A percentile compares a stretch with the other conserved stretches of the same genome.
Conservation (phyloP, 2,888 invertebrate species). For the Pristionchus japonicus region DNA sequence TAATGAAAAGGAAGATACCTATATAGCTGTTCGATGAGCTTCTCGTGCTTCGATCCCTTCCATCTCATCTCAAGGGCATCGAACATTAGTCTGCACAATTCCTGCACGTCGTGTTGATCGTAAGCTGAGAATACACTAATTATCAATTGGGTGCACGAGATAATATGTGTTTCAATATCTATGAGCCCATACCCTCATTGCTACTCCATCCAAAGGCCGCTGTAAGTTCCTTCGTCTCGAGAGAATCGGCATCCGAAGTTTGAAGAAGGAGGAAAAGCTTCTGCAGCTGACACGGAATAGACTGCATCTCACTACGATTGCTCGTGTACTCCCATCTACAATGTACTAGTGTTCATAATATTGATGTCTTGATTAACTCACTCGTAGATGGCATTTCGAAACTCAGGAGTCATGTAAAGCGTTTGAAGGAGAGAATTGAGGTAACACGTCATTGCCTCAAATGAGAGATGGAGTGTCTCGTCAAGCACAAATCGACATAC, state of each 20-base stretch:
- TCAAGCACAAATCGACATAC: slow-evolving; percentile 40
- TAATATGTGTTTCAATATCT: not conserved
- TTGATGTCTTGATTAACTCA: slow-evolving; percentile 32
- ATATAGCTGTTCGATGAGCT: slow-evolving; percentile 87
- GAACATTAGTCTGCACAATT: slow-evolving; percentile 90
- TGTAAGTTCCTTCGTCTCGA: slow-evolving; percentile 89
- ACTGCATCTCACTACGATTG: slow-evolving; percentile 80
- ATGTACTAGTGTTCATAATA: not conserved
- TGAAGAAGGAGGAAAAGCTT: slow-evolving; percentile 88
- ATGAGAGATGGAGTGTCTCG: slow-evolving; percentile 79
- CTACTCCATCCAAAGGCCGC: slow-evolving; percentile 92
- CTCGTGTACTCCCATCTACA: slow-evolving; percentile 62
- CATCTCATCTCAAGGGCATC: slow-evolving; percentile 89
- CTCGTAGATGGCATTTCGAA: slow-evolving; percentile 87
- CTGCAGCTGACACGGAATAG: slow-evolving; percentile 89
- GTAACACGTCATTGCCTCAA: slow-evolving; percentile 90
- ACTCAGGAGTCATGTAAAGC: slow-evolving; percentile 92
- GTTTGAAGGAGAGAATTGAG: slow-evolving; percentile 90
- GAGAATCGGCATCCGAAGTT: slow-evolving; percentile 85
- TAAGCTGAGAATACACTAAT: slow-evolving; percentile 80
- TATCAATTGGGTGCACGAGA: not conserved
- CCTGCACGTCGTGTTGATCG: slow-evolving; percentile 93
- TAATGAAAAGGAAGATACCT: slow-evolving; percentile 76
- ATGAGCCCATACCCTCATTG: slow-evolving; percentile 81
- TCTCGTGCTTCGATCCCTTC: slow-evolving; percentile 84